Evolutionary conservation across 2,888 invertebrate genomes (phyloP).

Genomic region (Ommatoiulus sabulosus): DNA sequence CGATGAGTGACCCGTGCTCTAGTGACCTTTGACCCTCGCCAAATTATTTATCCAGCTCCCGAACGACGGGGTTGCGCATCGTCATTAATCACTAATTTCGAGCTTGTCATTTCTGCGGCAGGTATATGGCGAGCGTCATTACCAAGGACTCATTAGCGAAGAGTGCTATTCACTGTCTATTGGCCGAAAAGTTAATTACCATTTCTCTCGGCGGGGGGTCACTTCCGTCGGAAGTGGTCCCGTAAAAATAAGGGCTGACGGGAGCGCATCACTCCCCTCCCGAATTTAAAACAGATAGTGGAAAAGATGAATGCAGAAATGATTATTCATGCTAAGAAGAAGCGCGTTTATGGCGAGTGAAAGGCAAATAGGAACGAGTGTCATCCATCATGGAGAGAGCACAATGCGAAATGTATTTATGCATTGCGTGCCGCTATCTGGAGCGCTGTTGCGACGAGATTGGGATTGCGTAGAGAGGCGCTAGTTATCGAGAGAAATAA

Average conservation of each 20-base stretch:
- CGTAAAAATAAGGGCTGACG: not conserved
- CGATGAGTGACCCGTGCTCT: not conserved
- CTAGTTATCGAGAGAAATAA: conserved; percentile 3
- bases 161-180: conserved; percentile 52
- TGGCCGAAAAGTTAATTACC: conserved; percentile 32
- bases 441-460: not conserved
- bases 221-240: not conserved
- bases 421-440: not conserved
- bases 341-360: not conserved
- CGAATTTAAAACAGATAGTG: not conserved
- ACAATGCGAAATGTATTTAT: not conserved
- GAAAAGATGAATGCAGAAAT: not conserved
- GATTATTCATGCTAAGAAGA: not conserved
- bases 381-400: not conserved
- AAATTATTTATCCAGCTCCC: not conserved
- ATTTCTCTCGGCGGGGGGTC: conserved; percentile 26
- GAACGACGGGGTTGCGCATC: not conserved
- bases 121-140: not conserved
- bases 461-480: not conserved
- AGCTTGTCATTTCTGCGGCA: conserved; percentile 47
- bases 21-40: not conserved
- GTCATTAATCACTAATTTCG: conserved; percentile 53
- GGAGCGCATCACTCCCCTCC: not conserved
- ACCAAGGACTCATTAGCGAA: not conserved
- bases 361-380: conserved; percentile 19